Base-by-base conservation (phyloP, 2,797 vertebrate species). In the Cercopithecus diana region DNA sequence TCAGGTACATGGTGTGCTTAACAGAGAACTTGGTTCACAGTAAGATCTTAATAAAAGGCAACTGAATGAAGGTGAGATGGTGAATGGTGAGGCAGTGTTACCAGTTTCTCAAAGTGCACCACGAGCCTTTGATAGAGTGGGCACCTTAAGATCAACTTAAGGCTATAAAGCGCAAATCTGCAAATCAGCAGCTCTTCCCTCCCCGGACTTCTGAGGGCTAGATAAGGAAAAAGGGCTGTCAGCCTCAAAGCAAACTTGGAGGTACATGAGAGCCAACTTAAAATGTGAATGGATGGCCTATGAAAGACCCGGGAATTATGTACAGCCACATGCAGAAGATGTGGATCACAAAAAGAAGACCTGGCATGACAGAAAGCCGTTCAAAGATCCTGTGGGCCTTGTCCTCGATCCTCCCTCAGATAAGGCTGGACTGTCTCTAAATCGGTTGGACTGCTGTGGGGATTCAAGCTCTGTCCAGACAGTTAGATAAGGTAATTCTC, bases 261-360 rank as follows among this genome's bases (percentile, higher is more conserved):
- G 48, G 67, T 17, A 33, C 43, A 9, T 0, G 19, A 64, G 6
- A 80, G 61, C 28, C 1, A 0, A 4, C 4, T 15, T 14, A 15
- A 26, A 11, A 4, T 2, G 24, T 7, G 30, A 5, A 3, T 1
- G 15, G 4, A 43, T 1, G 19, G 76, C 15, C 14, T 0, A 3
- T 0, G 17, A 48, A 36, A 15, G 48, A n/a, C 45, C n/a, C 0
- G 2, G 12, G 13, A 0, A 24, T 5, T 3, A 2, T 0, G 4
- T 0, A 7, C 4, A 14, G 20, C 73, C 50, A 20, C 45, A 26
- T 3, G 33, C 20, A 48, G 36, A 28, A 20, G 30, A 10, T 4
- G 8, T 17, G 12, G 50, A 13, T 4, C 36, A n/a, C 0, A 1
- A 39, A 7, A n/a, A 28, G 15, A 11, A 43, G 36, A 3, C 10